Evolutionary conservation across 2,797 vertebrate genomes (phyloP).

Genomic region (Garrulus glandarius): DNA sequence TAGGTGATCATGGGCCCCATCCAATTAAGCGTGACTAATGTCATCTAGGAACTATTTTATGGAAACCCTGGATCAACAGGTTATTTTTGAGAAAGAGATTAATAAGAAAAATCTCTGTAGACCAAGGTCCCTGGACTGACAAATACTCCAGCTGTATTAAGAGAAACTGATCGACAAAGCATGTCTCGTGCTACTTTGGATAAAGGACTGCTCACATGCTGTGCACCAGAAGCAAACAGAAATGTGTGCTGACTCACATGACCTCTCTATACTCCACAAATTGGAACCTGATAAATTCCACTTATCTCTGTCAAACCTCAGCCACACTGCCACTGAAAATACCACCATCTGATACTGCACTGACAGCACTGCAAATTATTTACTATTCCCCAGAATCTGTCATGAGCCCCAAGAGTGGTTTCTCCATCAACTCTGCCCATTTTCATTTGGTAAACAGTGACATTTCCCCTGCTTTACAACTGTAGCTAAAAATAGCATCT

Average conservation of each 20-base stretch:
- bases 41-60: background rate
- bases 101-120: background rate
- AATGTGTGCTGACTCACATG: background rate
- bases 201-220: background rate
- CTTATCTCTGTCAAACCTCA: background rate
- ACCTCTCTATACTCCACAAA: background rate
- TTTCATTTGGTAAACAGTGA: background rate
- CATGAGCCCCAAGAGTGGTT: background rate
- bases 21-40: background rate
- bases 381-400: background rate
- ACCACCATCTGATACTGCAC: background rate
- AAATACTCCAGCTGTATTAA: background rate
- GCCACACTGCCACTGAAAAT: background rate
- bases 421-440: background rate
- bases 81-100: background rate
- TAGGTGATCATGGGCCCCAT: background rate
- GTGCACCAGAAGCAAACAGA: background rate
- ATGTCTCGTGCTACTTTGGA: background rate
- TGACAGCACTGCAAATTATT: background rate
- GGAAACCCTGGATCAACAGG: background rate
- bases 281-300: background rate
- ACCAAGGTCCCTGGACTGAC: background rate
- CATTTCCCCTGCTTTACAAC: background rate
- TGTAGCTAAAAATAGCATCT: background rate
- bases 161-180: background rate